Conservation (phyloP, 2,888 invertebrate genomes). For the Brenthis daphne region DNA sequence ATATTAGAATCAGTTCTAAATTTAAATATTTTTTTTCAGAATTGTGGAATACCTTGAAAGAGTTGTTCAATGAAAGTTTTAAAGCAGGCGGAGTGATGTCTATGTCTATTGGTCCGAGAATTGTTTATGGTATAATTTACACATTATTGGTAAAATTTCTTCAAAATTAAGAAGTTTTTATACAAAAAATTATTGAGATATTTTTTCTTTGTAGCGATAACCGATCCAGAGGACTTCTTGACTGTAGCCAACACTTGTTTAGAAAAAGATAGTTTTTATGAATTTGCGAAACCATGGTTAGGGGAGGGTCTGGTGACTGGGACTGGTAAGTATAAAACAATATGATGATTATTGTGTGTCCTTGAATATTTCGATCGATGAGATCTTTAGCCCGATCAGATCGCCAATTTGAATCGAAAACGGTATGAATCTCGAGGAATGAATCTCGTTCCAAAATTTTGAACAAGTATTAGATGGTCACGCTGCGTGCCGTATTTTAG, state of each 20-base stretch:
- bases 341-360: no score
- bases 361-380: no score
- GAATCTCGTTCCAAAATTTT: no score
- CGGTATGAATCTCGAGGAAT: no score
- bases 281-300: constrained; percentile 67
- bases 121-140: no score
- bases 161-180: no score
- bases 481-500: no score
- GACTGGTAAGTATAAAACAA: constrained; percentile 49
- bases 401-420: no score
- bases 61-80: constrained; percentile 54
- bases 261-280: constrained; percentile 65
- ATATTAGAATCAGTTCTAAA: background rate
- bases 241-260: constrained; percentile 63
- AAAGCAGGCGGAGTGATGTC: constrained; percentile 58
- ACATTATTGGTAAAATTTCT: no score
- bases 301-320: constrained; percentile 69
- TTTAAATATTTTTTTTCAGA: constrained; percentile 46
- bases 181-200: no score
- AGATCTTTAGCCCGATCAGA: no score
- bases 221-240: constrained; percentile 65
- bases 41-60: constrained; percentile 55
- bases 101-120: constrained; percentile 58
- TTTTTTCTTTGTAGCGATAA: constrained; percentile 50
- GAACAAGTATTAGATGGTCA: no score